Percentiles rank a stretch among this genome's conserved stretches.
phyloP scores from a whole-genome alignment of 2,113 vertebrate genomes.

The Pseudorhombus dupliciocellatus region DNA sequence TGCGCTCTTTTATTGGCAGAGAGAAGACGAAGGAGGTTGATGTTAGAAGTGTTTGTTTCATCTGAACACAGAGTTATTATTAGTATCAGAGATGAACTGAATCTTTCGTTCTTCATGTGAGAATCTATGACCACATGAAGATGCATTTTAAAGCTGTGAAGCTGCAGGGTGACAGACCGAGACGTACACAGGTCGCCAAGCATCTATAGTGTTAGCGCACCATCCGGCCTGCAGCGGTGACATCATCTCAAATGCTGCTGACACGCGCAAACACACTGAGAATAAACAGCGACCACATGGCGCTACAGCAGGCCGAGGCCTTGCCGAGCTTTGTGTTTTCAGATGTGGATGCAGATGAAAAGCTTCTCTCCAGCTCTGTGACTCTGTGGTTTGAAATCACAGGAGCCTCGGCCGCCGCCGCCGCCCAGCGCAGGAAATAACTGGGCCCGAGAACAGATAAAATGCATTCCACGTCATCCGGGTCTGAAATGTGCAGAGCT shows the following conservation, averaged over 20 bases:
- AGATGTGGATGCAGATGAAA: constrained; percentile 55
- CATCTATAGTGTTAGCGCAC: no score
- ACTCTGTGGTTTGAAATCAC: constrained; percentile 37
- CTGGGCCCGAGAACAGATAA: constrained; percentile 44
- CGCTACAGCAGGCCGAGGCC: constrained; percentile 3
- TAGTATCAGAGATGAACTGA: not conserved
- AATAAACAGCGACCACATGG: not conserved
- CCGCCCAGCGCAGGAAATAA: constrained; percentile 57
- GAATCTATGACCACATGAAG: not conserved
- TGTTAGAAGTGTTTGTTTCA: not conserved
- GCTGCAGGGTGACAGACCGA: no score
- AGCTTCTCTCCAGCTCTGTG: constrained; percentile 20
- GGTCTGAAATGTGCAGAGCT: not conserved
- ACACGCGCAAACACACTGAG: not conserved
- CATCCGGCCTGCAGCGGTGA: no score
- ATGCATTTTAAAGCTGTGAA: not conserved
- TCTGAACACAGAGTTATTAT: not conserved
- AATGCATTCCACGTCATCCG: constrained; percentile 13
- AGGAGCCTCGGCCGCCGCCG: constrained; percentile 23
- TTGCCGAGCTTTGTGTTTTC: constrained; percentile 37
- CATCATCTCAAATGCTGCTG: constrained; percentile 7
- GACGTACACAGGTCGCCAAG: no score
- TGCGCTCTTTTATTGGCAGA: not conserved
- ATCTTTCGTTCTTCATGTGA: not conserved
- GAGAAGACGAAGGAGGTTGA: not conserved